Evolutionary conservation across 2,797 vertebrate genomes (phyloP).

Genomic region (Spondyliosoma cantharus): DNA sequence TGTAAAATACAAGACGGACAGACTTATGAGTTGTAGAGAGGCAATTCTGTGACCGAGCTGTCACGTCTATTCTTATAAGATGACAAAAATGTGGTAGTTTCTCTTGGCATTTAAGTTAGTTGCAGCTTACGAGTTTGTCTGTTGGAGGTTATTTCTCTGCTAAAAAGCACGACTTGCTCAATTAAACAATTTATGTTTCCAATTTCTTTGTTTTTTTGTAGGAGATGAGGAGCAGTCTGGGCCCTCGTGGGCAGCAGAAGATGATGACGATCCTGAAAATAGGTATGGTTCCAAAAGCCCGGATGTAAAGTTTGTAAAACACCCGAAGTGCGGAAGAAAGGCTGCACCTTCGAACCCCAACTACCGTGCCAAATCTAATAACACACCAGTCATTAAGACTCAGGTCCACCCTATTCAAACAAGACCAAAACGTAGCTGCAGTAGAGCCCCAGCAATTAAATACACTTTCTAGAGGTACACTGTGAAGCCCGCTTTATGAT

Average conservation of each 20-base stretch:
- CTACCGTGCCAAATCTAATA: constrained; percentile 82
- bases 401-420: constrained; percentile 76
- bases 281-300: constrained; percentile 93
- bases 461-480: constrained; percentile 80
- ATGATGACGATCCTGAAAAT: constrained; percentile 99
- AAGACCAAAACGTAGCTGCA: constrained; percentile 84
- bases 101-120: neutral
- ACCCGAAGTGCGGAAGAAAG: constrained; percentile 84
- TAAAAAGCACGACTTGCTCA: neutral
- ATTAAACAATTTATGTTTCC: neutral
- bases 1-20: no score
- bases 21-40: constrained; percentile 3
- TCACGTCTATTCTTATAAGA: neutral
- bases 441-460: constrained; percentile 82
- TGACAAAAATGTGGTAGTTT: neutral
- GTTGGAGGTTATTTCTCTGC: neutral
- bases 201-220: constrained; percentile 55
- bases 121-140: neutral
- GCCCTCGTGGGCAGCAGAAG: constrained; percentile 89
- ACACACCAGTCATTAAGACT: constrained; percentile 84
- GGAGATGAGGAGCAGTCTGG: constrained; percentile 92
- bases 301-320: constrained; percentile 88
- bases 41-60: no score
- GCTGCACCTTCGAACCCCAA: constrained; percentile 79
- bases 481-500: constrained; percentile 52